Percentiles rank a stretch among this genome's conserved stretches.
Conservation (phyloP, 2,797 vertebrate species). For the Liasis olivaceus region DNA sequence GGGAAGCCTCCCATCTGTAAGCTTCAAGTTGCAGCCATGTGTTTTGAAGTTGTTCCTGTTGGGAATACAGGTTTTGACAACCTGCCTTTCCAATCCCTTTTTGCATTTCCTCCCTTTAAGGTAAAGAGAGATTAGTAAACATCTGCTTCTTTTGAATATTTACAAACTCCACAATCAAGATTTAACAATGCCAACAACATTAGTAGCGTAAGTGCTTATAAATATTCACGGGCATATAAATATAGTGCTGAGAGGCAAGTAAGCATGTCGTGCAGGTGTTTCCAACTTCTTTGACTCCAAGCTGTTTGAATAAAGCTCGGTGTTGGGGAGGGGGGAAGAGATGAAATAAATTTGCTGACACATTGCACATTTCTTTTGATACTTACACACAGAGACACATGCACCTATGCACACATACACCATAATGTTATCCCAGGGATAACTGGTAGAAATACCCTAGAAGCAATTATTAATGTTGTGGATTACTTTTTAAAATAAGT, state of each 20-base stretch:
- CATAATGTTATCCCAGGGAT: neutral
- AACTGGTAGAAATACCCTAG: neutral
- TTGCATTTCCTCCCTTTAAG: constrained; percentile 63
- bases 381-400: neutral
- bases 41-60: constrained; percentile 66
- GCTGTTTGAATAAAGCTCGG: constrained; percentile 50
- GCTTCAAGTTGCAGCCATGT: constrained; percentile 61
- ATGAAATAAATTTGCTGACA: constrained; percentile 54
- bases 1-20: constrained; percentile 65
- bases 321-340: constrained; percentile 9
- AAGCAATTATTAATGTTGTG: neutral
- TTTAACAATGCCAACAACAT: constrained; percentile 59
- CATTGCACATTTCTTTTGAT: constrained; percentile 26
- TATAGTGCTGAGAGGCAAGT: constrained; percentile 47
- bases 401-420: neutral
- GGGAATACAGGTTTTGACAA: constrained; percentile 62
- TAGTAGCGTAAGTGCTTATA: constrained; percentile 57
- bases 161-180: constrained; percentile 67
- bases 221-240: constrained; percentile 67
- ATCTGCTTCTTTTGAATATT: constrained; percentile 70
- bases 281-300: constrained; percentile 57
- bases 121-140: constrained; percentile 65
- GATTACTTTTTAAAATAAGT: neutral
- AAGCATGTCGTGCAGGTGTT: constrained; percentile 52
- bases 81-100: constrained; percentile 58